Base-by-base conservation (phyloP, 2,113 vertebrate genomes). In the Addax nasomaculatus region DNA sequence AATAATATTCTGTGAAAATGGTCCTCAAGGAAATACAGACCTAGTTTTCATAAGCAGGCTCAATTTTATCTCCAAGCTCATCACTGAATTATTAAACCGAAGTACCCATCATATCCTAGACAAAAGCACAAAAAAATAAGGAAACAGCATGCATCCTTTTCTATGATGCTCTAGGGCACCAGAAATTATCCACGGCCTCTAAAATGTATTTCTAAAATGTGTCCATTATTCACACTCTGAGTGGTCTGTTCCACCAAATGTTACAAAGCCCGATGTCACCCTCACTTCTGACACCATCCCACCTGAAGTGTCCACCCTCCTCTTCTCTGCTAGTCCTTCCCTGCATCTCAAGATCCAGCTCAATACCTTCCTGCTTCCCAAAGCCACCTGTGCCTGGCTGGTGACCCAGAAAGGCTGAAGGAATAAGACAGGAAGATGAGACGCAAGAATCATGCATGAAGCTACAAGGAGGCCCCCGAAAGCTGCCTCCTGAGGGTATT, bases 61-160 rank as follows among this genome's bases (percentile, higher is more conserved):
- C 64, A 39, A 53, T 97, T 96, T 93, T 96, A 95, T 96, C 96
- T 98, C 51, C 83, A 84, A 55, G 84, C 96, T 95, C 97, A 97
- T 96, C 70, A 39, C 88, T 55, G 73, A 85, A 93, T 97, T 98
- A 98, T 97, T 97, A 97, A 96, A 91, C 90, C 33, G 1, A 94
- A 97, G 96, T 89, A 76, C 85, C 94, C 80, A 92, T 87, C 64
- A 13, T 55, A 83, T 87, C 73, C 55, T 7, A 64, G 79, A 84
- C 85, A 95, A 93, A 49, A 96, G 83, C 30, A 73, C 64, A 90
- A 58, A 89, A 85, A 85, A 93, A 60, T 14, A 55, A 67, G 25
- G 19, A 90, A 64, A 70, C 3, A 58, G 62, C 12, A 1, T 0
- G 23, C 49, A 33, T 55, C 58, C n/a, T 81, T 58, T 60, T 39